Base-by-base conservation (phyloP, 1,140 invertebrate genomes). In the Gryon sp. region DNA sequence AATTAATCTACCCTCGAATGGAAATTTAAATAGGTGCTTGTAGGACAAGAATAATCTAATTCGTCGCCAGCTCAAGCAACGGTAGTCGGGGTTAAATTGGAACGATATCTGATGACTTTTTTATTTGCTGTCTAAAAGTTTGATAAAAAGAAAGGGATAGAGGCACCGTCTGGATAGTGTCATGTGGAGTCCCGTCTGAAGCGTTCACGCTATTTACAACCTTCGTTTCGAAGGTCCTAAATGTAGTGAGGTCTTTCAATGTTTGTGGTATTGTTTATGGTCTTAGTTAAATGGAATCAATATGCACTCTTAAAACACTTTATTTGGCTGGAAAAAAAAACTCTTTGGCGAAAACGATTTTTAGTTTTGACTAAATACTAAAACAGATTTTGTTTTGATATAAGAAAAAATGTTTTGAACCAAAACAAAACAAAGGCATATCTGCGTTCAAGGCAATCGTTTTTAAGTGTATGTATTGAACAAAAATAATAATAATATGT, bases 121-220 rank as follows among this genome's bases (percentile, higher is more conserved):
- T 82, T 84, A 83, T 83, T 82, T 81, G 79, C 81, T 82, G 80
- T 63, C 74, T 80, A 77, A 83, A 84, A 76, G 77, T 78, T 55
- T 75, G 82, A 83, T 81, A 80, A 78, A 65, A 24, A 55, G 79
- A 79, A 40, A 76, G 78, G 78, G 74, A 81, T 55, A 69, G 59
- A 63, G 55, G 36, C 46, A 48, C 45, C 77, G 9, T 84, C 83
- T 85, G 83, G 80, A 76, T 65, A 79, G 36, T 65, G 55, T 85
- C 80, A 79, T n/a, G 28, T 6, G 28, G 40, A 66, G 53, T 41
- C 53, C 52, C 50, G 55, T 63, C 43, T 57, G 55, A 50, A 45
- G 78, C 68, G 66, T 76, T 60, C 55, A 70, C 63, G 65, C 46
- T 68, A 70, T 62, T 65, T 76, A 75, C 50, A 38, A 72, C 14